Evolutionary conservation across 2,113 vertebrate genomes (phyloP).

Genomic region (Microcebus murinus): DNA sequence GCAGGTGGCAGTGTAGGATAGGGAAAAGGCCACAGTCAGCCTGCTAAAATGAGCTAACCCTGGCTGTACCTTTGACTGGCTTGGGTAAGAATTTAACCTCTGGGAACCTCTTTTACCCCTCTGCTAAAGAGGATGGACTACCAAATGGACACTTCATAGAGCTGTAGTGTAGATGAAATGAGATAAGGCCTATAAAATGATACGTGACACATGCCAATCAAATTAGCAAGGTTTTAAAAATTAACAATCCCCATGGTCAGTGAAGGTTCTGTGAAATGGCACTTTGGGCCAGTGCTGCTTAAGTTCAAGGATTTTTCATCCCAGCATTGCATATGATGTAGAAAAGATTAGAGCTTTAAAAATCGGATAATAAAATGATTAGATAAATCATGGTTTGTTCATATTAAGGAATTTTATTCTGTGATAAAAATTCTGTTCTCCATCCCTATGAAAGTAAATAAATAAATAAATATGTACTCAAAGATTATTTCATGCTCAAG

Average conservation of each 20-base stretch:
- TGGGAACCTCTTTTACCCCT: not conserved
- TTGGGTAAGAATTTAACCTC: not conserved
- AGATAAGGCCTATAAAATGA: constrained; percentile 2
- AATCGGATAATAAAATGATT: not conserved
- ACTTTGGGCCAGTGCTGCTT: not conserved
- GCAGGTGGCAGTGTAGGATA: constrained; percentile 43
- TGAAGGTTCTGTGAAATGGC: not conserved
- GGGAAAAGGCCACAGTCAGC: not conserved
- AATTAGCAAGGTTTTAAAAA: constrained; percentile 20
- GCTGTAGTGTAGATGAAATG: not conserved
- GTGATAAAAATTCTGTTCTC: not conserved
- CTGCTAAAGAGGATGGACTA: not conserved
- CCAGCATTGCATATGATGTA: not conserved
- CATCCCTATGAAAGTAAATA: not conserved
- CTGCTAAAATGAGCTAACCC: not conserved
- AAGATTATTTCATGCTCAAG: constrained; percentile 17
- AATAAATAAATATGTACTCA: not conserved
- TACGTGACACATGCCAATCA: not conserved
- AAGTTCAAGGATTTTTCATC: constrained; percentile 15
- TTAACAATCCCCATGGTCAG: not conserved
- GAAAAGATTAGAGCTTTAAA: constrained; percentile 12
- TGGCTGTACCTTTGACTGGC: not conserved
- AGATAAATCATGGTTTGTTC: not conserved
- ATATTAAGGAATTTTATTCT: constrained; percentile 27
- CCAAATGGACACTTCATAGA: not conserved